Conservation (phyloP, 2,888 invertebrate genomes). For the Chromoteleia sp. region DNA sequence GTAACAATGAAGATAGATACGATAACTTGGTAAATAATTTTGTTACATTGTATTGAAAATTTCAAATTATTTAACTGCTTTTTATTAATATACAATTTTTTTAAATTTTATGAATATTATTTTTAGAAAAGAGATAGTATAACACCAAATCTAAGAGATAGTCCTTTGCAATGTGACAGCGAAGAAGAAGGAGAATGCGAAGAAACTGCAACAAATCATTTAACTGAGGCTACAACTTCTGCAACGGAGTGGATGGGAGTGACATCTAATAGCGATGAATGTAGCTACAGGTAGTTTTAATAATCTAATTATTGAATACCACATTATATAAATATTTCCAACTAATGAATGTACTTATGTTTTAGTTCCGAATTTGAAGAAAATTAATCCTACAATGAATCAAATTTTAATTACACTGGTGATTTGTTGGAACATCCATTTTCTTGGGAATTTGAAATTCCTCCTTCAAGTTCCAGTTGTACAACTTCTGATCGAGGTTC, state of each 20-base stretch:
- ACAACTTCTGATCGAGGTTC: slow-evolving; percentile 91
- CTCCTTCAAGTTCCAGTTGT: slow-evolving; percentile 90
- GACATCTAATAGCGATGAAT: slow-evolving; percentile 94
- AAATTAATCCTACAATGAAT: slow-evolving; percentile 84
- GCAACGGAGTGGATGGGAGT: slow-evolving; percentile 95
- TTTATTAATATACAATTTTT: not conserved
- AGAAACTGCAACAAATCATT: slow-evolving; percentile 87
- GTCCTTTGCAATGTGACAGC: slow-evolving; percentile 85
- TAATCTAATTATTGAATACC: slow-evolving; percentile 8
- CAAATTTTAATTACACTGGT: slow-evolving; percentile 78
- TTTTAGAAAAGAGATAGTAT: slow-evolving; percentile 74
- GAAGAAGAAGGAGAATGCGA: slow-evolving; percentile 88
- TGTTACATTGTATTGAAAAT: not conserved
- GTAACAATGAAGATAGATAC: slow-evolving; percentile 37
- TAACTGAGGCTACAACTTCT: slow-evolving; percentile 87
- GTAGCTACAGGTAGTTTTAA: slow-evolving; percentile 88
- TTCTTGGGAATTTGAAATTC: slow-evolving; percentile 89
- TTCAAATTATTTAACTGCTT: not conserved
- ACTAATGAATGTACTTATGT: slow-evolving; percentile 42
- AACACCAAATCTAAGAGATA: slow-evolving; percentile 73
- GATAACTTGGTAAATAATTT: slow-evolving; percentile 37
- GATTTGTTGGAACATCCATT: slow-evolving; percentile 86
- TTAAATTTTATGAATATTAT: slow-evolving; percentile 4
- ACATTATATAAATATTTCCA: too few relatives aligned
- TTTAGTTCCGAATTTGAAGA: slow-evolving; percentile 89